Percentiles rank a stretch among this genome's conserved stretches.
Conservation (phyloP, 1,140 invertebrate species). For the Geopemphigus sp. region DNA sequence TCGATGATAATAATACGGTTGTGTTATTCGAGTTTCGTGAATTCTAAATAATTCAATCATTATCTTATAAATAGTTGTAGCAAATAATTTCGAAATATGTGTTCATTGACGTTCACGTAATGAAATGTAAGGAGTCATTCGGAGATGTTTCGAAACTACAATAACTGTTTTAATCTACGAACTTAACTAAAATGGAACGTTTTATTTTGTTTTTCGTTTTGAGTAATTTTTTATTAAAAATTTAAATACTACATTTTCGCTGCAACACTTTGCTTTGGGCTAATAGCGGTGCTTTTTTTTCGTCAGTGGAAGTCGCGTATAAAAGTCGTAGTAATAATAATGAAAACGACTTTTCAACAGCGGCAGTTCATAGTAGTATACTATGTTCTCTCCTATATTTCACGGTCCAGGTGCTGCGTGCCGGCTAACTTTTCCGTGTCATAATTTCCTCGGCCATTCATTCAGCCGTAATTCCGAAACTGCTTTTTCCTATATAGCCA, state of each 20-base stretch:
- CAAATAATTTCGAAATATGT: no score
- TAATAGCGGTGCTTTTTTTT: not conserved
- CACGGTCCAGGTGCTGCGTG: conserved; percentile 40
- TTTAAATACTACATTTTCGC: not conserved
- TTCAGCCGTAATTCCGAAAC: conserved; percentile 18
- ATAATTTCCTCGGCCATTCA: conserved; percentile 43
- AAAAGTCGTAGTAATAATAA: conserved; percentile 11
- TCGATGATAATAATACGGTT: no score
- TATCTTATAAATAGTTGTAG: no score
- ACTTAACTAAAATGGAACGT: not conserved
- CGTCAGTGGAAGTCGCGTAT: not conserved
- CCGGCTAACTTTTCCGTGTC: conserved; percentile 14
- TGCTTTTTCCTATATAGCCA: not conserved
- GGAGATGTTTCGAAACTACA: no score
- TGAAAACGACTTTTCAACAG: conserved; percentile 40
- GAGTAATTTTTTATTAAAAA: not conserved
- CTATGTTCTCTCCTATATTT: conserved; percentile 26
- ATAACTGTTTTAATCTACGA: no score
- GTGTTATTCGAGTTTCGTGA: no score
- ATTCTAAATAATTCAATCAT: no score
- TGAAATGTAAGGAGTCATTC: no score
- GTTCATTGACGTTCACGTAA: no score
- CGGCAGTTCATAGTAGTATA: conserved; percentile 1
- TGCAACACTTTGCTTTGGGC: not conserved
- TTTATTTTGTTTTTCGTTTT: not conserved